Evolutionary conservation across 2,113 vertebrate species (phyloP), one percentile per base, ranked within the genome.

Genomic region (Esox niger): DNA sequence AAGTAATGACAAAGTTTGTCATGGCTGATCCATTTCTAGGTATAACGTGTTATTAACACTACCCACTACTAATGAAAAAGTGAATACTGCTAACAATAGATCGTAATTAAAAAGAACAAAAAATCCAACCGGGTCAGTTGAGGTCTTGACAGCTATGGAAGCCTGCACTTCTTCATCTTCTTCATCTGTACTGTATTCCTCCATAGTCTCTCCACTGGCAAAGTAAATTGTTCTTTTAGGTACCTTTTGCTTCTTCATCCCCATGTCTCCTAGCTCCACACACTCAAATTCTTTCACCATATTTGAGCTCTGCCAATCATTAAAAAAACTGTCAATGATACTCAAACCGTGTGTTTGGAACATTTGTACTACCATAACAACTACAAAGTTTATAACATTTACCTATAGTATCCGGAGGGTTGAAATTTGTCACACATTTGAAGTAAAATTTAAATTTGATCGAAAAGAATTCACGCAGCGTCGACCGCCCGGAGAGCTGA

Each of bases 161-260:
- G 92, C 73, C 89, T 94, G 84, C 5, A 70, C 47, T 49, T 90
- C 81, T 49, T 97, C 95, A n/a, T n/a, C n/a, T n/a, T n/a, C 97
- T 84, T 98, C 95, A 49, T 99, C 97, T 7, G 97, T 98, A 81
- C 97, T 99, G 56, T 93, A 99, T 80, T 99, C 97, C 82, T 98
- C 97, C 97, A 99, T 98, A 20, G 96, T 99, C 81, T 98, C 97
- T 43, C 97, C 97, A 80, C 94, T 97, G 70, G 95, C 96, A 78
- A 99, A 98, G 86, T 95, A 93, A 82, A 99, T 99, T 73, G 95
- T 95, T 70, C 93, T 92, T 26, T 94, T 93, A 6, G 97, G 97
- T 66, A 95, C 78, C 88, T 94, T 98, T 62, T 62, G 68, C 62
- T 67, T 74, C 57, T 72, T 88, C 79, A 87, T 92, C 6, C 79